These are phyloP conservation scores for Halcyon malimbica DNA, from an alignment of 2,113 vertebrate species.

Conservation along the genomic window DNA sequence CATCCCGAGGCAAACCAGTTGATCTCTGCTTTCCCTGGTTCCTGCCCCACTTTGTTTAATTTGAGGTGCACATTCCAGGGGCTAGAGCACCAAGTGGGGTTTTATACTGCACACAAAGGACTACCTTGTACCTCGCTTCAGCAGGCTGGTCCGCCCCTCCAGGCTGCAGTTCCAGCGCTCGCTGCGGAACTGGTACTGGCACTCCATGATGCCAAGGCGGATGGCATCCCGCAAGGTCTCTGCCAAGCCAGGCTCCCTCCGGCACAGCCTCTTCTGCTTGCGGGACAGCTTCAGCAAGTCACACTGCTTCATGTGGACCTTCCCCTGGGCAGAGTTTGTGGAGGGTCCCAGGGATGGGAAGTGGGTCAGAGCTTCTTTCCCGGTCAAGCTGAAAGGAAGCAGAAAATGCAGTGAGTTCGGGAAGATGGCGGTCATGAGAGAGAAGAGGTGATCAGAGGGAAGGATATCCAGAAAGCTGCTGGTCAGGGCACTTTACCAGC, in stretches of 20 bases:
- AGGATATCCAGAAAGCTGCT: not conserved
- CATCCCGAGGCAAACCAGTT: fast-evolving
- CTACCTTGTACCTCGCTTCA: conserved; percentile 88
- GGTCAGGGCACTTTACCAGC: not conserved
- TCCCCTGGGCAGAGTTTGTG: conserved; percentile 72
- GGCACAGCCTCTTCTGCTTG: conserved; percentile 91
- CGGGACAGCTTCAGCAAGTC: conserved; percentile 91
- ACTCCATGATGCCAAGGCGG: conserved; percentile 91
- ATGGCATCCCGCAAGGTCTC: conserved; percentile 92
- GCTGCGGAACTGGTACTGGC: conserved; percentile 92
- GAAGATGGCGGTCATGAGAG: not conserved
- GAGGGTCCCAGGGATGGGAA: conserved; percentile 78
- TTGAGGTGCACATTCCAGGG: not conserved
- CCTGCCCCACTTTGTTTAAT: fast-evolving
- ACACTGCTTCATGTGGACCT: conserved; percentile 92
- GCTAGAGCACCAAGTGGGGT: not conserved
- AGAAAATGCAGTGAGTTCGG: not conserved
- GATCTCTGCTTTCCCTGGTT: fast-evolving
- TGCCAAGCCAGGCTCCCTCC: conserved; percentile 91
- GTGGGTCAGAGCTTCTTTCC: conserved; percentile 89
- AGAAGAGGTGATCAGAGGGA: not conserved
- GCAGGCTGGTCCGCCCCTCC: conserved; percentile 90
- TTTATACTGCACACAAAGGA: not conserved
- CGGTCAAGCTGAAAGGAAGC: conserved; percentile 83
- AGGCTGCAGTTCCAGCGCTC: conserved; percentile 99